Base-by-base conservation (phyloP, 2,113 vertebrate species). In the Pardalotus punctatus region DNA sequence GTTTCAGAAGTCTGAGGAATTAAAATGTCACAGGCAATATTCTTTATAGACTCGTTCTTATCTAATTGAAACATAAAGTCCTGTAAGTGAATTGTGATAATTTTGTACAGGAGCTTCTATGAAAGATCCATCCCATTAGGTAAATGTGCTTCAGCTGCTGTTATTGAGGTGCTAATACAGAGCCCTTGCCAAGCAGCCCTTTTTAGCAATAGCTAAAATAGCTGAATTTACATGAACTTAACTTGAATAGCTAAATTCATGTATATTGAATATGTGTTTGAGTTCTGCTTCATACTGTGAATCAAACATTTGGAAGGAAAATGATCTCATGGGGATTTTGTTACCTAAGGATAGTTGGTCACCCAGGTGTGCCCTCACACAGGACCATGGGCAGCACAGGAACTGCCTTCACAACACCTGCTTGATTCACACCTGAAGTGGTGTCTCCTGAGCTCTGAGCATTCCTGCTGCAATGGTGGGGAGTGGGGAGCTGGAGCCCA, bases 81-180 rank as follows among this genome's bases (percentile, higher is more conserved):
- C 89, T 83, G 74, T 94, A 91, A 94, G 91, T 95, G 91, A 97
- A 90, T 97, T 95, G 85, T 97, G 88, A 91, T 97, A 73, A 92
- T 97, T 97, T 91, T 97, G 77, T 96, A 83, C 64, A 84, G 88
- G 72, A 60, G 73, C 81, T 96, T 93, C 92, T 94, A 72, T 92
- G 90, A 86, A 89, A 97, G 90, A 94, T 95, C 86, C 58, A 90
- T 96, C 90, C 95, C 5, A 42, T 97, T 97, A 96, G 94, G 93
- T 97, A 87, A 96, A 84, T 95, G 88, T 74, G 95, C 96, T 97
- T 97, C 94, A 96, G 92, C 95, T 97, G 95, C 95, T 97, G 45
- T 97, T 96, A 77, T 90, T 96, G 90, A 90, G 97, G 88, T 93
- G 92, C 70, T 90, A 77, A 88, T 88, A 85, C 70, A 95, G 96